phyloP scores from a whole-genome alignment of 1,140 invertebrate species.

The Drosophila trapezifrons region DNA sequence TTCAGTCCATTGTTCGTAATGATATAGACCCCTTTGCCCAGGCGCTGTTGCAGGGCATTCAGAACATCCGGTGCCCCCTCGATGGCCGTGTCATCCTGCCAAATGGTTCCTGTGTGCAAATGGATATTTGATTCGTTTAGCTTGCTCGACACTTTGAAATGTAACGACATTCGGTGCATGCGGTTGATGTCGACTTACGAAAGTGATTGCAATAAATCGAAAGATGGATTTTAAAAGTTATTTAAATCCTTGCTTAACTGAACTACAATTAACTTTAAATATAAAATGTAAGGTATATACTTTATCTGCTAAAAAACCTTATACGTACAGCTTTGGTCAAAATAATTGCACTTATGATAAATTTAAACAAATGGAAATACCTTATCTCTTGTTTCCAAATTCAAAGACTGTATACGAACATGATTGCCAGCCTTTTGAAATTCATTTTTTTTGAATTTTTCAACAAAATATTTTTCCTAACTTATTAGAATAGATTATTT shows the following conservation, averaged over 20 bases:
- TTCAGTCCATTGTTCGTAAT: constrained; percentile 98
- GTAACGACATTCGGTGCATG: background rate
- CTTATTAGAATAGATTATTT: no score
- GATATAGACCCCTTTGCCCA: constrained; percentile 94
- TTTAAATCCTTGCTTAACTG: background rate
- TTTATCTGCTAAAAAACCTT: no score
- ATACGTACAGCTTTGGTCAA: no score
- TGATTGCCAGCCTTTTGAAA: no score
- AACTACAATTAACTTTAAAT: background rate
- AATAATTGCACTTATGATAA: no score
- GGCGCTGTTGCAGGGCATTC: constrained; percentile 87
- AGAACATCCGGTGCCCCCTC: constrained; percentile 90
- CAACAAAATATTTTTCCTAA: no score
- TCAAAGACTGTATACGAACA: no score
- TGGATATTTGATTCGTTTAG: constrained; percentile 28
- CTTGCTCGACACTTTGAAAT: background rate
- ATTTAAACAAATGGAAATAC: no score
- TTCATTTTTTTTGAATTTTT: no score
- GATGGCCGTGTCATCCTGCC: constrained; percentile 90
- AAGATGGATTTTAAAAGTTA: background rate
- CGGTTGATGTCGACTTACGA: background rate
- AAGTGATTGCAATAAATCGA: no score
- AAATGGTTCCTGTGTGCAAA: constrained; percentile 89
- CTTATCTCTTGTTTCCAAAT: no score
- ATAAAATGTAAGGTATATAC: fast-evolving